These are phyloP conservation scores for Sakesphorus luctuosus DNA, from an alignment of 2,113 vertebrate genomes.

Conservation along the genomic window DNA sequence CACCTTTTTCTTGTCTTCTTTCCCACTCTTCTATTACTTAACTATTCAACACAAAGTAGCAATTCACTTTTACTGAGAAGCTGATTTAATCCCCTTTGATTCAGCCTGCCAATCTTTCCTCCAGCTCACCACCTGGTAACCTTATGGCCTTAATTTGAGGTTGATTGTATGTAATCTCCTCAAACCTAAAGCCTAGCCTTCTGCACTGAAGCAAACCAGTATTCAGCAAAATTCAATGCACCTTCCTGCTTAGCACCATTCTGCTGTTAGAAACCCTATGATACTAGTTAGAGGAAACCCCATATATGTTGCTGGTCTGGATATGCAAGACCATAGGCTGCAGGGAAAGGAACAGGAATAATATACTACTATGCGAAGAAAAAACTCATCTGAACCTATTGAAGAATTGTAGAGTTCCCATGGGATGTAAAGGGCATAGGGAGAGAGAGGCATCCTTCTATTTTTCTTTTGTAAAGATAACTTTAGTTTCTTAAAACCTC, in stretches of 20 bases:
- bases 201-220: neutral
- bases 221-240: neutral
- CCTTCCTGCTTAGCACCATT: neutral
- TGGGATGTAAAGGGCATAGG: neutral
- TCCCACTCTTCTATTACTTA: constrained; percentile 9
- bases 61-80: constrained; percentile 33
- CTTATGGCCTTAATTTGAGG: constrained; percentile 28
- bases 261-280: neutral
- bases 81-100: constrained; percentile 46
- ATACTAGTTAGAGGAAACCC: neutral
- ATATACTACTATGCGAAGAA: neutral
- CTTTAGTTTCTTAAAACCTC: neutral
- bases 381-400: neutral
- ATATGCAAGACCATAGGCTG: neutral
- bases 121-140: neutral
- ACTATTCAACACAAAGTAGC: constrained; percentile 33
- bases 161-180: constrained; percentile 20
- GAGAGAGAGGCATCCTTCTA: neutral
- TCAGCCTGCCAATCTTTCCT: constrained; percentile 21
- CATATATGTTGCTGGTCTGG: neutral
- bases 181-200: neutral
- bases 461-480: neutral
- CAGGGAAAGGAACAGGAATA: neutral
- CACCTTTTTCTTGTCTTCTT: neutral
- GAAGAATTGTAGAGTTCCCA: neutral